Evolutionary conservation across 2,888 invertebrate genomes (phyloP).

Genomic region (Lepidocyrtoides sp.): DNA sequence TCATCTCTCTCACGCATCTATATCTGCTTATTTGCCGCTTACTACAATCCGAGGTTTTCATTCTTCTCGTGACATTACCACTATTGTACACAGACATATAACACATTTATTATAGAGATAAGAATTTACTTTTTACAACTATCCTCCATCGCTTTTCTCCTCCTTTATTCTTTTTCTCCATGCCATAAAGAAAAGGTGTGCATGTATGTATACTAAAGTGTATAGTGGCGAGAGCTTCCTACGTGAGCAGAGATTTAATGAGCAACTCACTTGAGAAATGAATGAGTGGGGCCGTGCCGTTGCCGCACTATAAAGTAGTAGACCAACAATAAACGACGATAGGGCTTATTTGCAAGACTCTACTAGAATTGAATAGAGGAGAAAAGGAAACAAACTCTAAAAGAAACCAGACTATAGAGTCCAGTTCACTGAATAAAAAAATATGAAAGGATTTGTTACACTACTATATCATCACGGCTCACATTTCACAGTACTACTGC

Average conservation of each 20-base stretch:
- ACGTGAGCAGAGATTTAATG: slow-evolving; percentile 76
- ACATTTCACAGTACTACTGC: too few relatives aligned
- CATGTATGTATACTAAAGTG: neutral
- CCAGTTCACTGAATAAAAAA: too few relatives aligned
- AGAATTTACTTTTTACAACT: neutral
- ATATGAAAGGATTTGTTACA: too few relatives aligned
- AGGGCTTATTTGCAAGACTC: neutral
- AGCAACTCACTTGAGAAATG: slow-evolving; percentile 72
- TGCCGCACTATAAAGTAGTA: neutral
- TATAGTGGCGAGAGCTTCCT: slow-evolving; percentile 15
- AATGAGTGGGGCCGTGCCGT: slow-evolving; percentile 12
- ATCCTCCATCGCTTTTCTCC: slow-evolving; percentile 6
- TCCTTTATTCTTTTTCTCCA: neutral
- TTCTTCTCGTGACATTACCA: slow-evolving; percentile 37
- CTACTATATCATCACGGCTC: too few relatives aligned
- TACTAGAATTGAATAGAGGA: slow-evolving; percentile 36
- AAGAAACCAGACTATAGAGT: neutral
- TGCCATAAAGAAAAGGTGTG: neutral
- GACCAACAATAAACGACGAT: neutral
- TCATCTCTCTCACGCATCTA: slow-evolving; percentile 17
- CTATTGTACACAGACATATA: neutral
- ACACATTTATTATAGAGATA: neutral
- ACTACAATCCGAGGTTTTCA: slow-evolving; percentile 11
- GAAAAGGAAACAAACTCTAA: neutral
- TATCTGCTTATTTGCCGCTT: neutral